phyloP scores from a whole-genome alignment of 2,888 invertebrate genomes.

The Lysandra bellargus region DNA sequence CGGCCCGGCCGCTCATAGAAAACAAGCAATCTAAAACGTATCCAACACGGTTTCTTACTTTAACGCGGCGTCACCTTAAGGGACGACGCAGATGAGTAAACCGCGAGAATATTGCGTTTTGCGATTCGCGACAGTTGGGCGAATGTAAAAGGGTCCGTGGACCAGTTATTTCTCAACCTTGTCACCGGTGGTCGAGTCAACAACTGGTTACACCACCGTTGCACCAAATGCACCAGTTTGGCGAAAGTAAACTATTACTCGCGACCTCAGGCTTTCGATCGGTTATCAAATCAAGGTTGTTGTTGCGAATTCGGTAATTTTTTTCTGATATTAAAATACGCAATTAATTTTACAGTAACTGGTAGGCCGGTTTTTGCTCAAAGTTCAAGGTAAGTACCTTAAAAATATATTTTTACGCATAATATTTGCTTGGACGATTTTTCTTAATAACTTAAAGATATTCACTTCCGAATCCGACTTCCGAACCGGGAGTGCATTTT shows the following conservation, averaged over 20 bases:
- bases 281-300: slow-evolving; percentile 6
- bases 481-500: too few species aligned
- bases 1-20: too few species aligned
- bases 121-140: background rate
- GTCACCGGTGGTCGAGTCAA: slow-evolving; percentile 68
- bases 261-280: slow-evolving; percentile 22
- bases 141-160: slow-evolving; percentile 43
- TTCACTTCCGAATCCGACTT: too few species aligned
- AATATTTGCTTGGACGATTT: too few species aligned
- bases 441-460: too few species aligned
- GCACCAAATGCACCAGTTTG: slow-evolving; percentile 63
- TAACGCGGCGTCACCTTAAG: too few species aligned
- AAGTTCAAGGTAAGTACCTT: too few species aligned
- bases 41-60: too few species aligned
- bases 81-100: background rate
- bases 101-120: background rate
- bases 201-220: slow-evolving; percentile 61
- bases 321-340: background rate
- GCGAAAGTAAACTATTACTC: slow-evolving; percentile 63
- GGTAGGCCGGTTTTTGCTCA: too few species aligned
- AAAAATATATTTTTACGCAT: too few species aligned
- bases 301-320: background rate
- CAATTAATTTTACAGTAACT: too few species aligned
- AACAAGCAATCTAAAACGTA: too few species aligned
- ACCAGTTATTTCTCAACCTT: slow-evolving; percentile 75